Conservation (phyloP, 92 coral and sea anemone genomes). For the Hydrozoanthus gracilis region DNA sequence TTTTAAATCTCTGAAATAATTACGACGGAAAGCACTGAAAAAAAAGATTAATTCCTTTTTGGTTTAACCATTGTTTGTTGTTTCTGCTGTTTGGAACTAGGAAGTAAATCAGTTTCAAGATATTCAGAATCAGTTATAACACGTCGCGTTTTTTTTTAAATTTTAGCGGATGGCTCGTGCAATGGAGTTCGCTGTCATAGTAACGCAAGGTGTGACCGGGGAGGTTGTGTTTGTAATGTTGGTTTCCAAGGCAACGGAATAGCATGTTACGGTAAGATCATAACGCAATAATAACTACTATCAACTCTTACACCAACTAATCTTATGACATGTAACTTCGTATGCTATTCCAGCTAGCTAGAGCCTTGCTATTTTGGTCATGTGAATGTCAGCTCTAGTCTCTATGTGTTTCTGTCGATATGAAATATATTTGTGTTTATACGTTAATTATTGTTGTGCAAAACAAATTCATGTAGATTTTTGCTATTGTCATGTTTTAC, state of each 20-base stretch:
- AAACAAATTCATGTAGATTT: not conserved
- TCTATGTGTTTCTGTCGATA: too few relatives aligned
- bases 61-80: too few relatives aligned
- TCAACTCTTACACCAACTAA: not conserved
- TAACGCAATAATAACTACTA: not conserved
- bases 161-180: constrained; percentile 73
- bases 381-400: too few relatives aligned
- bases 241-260: constrained; percentile 79
- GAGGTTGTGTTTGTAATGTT: constrained; percentile 66
- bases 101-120: not conserved
- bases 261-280: constrained; percentile 35
- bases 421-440: too few relatives aligned
- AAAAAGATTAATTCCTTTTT: too few relatives aligned
- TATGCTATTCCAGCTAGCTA: not conserved
- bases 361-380: too few relatives aligned
- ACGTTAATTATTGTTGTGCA: not conserved
- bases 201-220: constrained; percentile 61
- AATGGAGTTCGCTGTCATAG: constrained; percentile 60
- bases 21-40: too few relatives aligned
- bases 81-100: too few relatives aligned
- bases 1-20: too few relatives aligned
- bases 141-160: not conserved
- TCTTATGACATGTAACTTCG: not conserved
- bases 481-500: not conserved
- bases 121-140: not conserved